Conservation (phyloP, 2,888 invertebrate species). For the Plagiodera versicolora region DNA sequence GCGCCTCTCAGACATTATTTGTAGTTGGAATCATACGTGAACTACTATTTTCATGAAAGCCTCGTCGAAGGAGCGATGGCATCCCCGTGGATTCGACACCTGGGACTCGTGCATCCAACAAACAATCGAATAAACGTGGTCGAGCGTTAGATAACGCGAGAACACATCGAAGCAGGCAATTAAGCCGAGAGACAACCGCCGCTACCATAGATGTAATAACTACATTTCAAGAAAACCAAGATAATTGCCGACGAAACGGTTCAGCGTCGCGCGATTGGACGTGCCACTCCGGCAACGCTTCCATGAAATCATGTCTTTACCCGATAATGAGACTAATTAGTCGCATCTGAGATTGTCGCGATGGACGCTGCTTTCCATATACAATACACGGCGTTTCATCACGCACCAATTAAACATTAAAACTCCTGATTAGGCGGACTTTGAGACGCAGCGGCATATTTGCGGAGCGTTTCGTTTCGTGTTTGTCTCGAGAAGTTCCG, state of each 20-base stretch:
- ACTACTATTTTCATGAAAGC: too few relatives aligned
- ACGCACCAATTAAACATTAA: constrained; percentile 46
- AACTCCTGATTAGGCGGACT: constrained; percentile 44
- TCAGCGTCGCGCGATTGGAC: constrained; percentile 43
- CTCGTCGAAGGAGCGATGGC: too few relatives aligned
- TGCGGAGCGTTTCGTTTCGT: constrained; percentile 11
- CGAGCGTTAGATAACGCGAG: constrained; percentile 32
- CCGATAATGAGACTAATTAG: constrained; percentile 51
- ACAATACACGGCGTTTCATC: constrained; percentile 39
- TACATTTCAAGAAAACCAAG: constrained; percentile 41
- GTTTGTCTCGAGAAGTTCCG: neutral
- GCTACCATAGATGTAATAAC: constrained; percentile 42
- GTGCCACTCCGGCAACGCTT: constrained; percentile 41
- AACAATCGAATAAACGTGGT: neutral
- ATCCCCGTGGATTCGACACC: too few relatives aligned
- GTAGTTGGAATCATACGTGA: too few relatives aligned
- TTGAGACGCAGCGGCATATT: constrained; percentile 34
- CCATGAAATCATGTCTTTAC: constrained; percentile 48
- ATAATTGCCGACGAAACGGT: constrained; percentile 41
- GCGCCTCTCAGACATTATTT: too few relatives aligned
- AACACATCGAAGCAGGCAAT: too few relatives aligned
- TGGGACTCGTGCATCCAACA: neutral
- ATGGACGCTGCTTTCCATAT: constrained; percentile 48
- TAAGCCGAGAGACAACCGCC: constrained; percentile 30
- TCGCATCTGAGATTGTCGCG: constrained; percentile 50